Base-by-base conservation (phyloP, 2,113 vertebrate species). In the Capricornis sumatraensis region DNA sequence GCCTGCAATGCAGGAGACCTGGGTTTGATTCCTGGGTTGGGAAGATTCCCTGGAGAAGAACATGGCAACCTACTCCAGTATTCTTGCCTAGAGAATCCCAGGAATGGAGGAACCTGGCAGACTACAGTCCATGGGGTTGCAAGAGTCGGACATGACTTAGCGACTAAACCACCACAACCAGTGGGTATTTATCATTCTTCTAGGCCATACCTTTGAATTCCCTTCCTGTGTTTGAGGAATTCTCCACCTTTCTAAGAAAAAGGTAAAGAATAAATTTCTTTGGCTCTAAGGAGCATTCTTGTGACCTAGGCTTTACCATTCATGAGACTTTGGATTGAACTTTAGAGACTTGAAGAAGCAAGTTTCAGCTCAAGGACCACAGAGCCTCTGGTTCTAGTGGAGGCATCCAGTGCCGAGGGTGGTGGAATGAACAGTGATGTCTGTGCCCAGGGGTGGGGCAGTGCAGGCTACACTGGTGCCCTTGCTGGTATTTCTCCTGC, bases 141-240 rank as follows among this genome's bases (percentile, higher is more conserved):
- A 74, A 74, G 67, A 74, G n/a, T 40, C 5, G 2, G n/a, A 40
- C n/a, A 23, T 40, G 36, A 40, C 19, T 74, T 74, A 74, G n/a
- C 1, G 1, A 74, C n/a, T 23, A 12, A 71, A 40, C 67, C 67
- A 71, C n/a, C 67, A 25, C n/a, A 74, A 74, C 67, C 19, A 74
- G 36, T 23, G 6, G 36, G 11, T 58, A 25, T 79, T 87, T 30
- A 45, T 45, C 2, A n/a, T 64, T 84, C 45, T 67, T 96, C 30
- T 62, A 30, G 47, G 11, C 12, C 45, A 78, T 3, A 76, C 14
- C 16, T 53, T 95, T 81, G 55, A 62, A n/a, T 91, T 45, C 40
- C 30, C 17, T n/a, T 92, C 12, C 33, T 92, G 12, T 40, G 47
- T 96, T 93, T 85, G 53, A 89, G 79, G 47, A 91, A 93, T 91